Evolutionary conservation across 2,113 vertebrate genomes (phyloP), one percentile per base, ranked within the genome.

Genomic region (Perca schrenkii): DNA sequence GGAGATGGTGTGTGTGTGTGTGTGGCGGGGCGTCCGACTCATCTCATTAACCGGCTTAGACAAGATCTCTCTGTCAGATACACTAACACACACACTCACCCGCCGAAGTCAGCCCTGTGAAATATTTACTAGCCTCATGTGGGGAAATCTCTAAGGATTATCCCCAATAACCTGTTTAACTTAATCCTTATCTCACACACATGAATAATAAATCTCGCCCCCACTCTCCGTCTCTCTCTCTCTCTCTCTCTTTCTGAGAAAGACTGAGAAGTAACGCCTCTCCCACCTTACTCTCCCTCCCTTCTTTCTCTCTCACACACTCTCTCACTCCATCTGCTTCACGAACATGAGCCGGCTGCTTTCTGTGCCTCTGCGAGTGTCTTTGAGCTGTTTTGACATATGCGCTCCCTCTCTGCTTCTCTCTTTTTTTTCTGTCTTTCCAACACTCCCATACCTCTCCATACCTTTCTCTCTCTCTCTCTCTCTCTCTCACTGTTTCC

Each of bases 111-210:
- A 82, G 86, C 74, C 75, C 85, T 69, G 80, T 94, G 91, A 90
- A 92, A 95, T 91, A 94, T 94, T 86, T 91, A 94, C 93, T 83
- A 90, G 89, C 91, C 91, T 90, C 92, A 94, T 93, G 91, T 90
- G 91, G 85, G 86, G 87, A 92, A 94, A 94, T 92, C 91, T 91
- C 90, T 49, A 0, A 69, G 93, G 94, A 95, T 95, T 94, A 95
- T 94, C 93, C 90, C 86, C 90, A 91, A 91, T 95, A 95, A 94
- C 93, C 93, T 96, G 93, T 95, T 95, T 94, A 96, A 94, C 91
- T 86, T 94, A 94, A 95, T 95, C 94, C 94, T 92, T 89, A 93
- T 95, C 93, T 91, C 92, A 85, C 84, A 94, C 91, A 89, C 92
- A 94, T 92, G 91, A 94, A 94, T 95, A 94, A 95, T 95, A 89